Base-by-base conservation (phyloP, 2,888 invertebrate genomes). In the Dorcus parallelipipedus region DNA sequence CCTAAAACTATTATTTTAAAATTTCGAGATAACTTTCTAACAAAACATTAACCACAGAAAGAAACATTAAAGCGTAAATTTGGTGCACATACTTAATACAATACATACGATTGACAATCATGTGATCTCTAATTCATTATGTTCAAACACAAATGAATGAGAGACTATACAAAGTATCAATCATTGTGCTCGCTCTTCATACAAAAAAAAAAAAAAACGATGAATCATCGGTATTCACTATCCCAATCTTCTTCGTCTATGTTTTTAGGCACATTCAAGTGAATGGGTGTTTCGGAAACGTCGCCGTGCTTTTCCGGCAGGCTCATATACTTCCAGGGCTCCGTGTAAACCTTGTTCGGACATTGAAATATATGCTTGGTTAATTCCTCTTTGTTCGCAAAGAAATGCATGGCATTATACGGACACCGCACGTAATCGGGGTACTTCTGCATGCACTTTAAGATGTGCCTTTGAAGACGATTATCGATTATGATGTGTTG, bases 391-490 rank as follows among this genome's bases (percentile, higher is more conserved):
- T 68, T 68, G 41, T 63, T 66, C 33, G 67, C 57, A 59, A 73
- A 73, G 6, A 73, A 65, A 61, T 77, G 77, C 55, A 73, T 49
- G 1, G 73, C 73, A 62, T 75, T 76, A 58, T 73, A 76, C 0
- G 75, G 74, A 60, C 77, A 78, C 0, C 64, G 66, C 23, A 69
- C 63, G 63, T 68, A 72, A 49, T 69, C 58, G 0, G 76, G 76
- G 63, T 76, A 72, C 17, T 76, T 75, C 4, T 66, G 66, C 72
- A 71, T 74, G 56, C 78, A 77, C 49, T 70, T 71, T 40, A 76
- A 66, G 0, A 78, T 67, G 58, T 78, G 78, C n/a, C 62, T 64
- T 57, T 76, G 76, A 14, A 78, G 53, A 9, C 68, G 67, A 23
- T 64, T 66, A 38, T 69, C 63, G 3, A 62, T 50, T 59, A 78